phyloP scores from a whole-genome alignment of 2,797 vertebrate genomes.

The Heterohyrax brucei region DNA sequence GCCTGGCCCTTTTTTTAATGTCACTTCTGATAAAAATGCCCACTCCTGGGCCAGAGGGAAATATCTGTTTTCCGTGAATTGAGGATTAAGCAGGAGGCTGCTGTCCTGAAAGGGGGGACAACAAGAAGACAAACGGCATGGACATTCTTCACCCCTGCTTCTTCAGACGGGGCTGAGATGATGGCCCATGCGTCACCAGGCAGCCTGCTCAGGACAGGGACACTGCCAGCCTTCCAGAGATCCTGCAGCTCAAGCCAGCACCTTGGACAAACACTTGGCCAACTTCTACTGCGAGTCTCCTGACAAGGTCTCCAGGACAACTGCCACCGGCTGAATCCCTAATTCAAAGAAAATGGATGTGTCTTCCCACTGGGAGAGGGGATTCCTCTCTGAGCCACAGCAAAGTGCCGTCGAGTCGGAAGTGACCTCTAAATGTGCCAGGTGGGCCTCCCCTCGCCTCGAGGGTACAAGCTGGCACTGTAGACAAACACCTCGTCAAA shows the following conservation, averaged over 20 bases:
- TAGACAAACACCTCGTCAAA: not conserved
- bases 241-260: not conserved
- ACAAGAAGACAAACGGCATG: slow-evolving; percentile 85
- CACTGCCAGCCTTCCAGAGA: not conserved
- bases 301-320: too few species aligned
- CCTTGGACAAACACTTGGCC: too few species aligned
- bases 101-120: slow-evolving; percentile 66
- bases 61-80: slow-evolving; percentile 86
- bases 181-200: slow-evolving; percentile 84
- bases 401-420: too few species aligned
- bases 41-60: slow-evolving; percentile 85
- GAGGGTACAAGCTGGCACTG: fast-evolving
- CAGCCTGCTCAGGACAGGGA: not conserved
- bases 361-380: too few species aligned
- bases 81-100: slow-evolving; percentile 70
- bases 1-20: slow-evolving; percentile 84
- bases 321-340: too few species aligned
- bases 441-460: too few species aligned
- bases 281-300: not conserved
- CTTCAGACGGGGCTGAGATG: slow-evolving; percentile 87
- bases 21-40: slow-evolving; percentile 87
- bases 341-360: too few species aligned
- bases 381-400: too few species aligned
- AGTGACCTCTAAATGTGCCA: too few species aligned
- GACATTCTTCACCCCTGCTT: slow-evolving; percentile 86